These are phyloP conservation scores for Mus spretus DNA, from an alignment of 2,797 vertebrate species.

Conservation along the genomic window DNA sequence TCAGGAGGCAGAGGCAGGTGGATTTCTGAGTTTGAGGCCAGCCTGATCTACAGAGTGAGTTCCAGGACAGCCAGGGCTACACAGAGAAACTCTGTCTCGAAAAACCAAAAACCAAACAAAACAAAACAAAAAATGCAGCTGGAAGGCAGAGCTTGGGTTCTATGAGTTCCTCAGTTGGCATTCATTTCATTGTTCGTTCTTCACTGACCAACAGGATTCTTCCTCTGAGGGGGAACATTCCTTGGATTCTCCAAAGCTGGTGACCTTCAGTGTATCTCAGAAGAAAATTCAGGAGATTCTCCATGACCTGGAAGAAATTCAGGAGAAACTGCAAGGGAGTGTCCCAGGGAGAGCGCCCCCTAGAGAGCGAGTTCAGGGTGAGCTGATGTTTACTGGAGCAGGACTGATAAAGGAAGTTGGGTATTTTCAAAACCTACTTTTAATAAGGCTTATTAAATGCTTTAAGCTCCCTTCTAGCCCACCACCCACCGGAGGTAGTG, in stretches of 20 bases:
- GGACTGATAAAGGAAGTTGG: not conserved
- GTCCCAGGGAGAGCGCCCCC: conserved; percentile 60
- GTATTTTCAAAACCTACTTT: not conserved
- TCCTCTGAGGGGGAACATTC: conserved; percentile 43
- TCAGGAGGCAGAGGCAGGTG: too few relatives aligned
- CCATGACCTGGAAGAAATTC: conserved; percentile 83
- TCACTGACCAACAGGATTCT: conserved; percentile 72
- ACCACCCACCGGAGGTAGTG: not conserved
- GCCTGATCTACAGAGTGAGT: too few relatives aligned
- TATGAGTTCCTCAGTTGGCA: not conserved
- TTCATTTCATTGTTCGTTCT: not conserved
- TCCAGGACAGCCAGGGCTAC: too few relatives aligned
- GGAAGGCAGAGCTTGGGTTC: not conserved
- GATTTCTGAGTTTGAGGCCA: too few relatives aligned
- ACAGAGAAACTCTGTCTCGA: too few relatives aligned
- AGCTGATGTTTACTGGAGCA: conserved; percentile 40
- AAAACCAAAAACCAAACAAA: too few relatives aligned
- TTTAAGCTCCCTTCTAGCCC: not conserved
- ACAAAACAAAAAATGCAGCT: too few relatives aligned
- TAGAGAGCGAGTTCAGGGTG: conserved; percentile 71
- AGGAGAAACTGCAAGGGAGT: conserved; percentile 74
- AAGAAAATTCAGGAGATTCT: conserved; percentile 78
- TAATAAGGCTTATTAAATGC: not conserved
- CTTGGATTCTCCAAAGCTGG: conserved; percentile 29
- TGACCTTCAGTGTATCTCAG: conserved; percentile 67